phyloP scores from a whole-genome alignment of 2,113 vertebrate species.

The Leuciscus idus region DNA sequence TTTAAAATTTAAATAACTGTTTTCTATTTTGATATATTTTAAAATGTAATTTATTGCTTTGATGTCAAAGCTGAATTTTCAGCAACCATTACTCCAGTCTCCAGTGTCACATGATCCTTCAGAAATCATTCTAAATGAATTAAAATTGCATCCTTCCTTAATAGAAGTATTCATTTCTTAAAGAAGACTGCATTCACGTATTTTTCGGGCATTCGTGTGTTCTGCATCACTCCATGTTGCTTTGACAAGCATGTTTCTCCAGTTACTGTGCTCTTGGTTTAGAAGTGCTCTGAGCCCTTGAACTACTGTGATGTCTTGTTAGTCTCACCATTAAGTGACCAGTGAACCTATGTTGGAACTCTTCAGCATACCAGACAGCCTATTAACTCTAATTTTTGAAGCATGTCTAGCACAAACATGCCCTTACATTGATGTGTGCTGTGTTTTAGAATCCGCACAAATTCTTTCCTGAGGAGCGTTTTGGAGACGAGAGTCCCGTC shows the following conservation, averaged over 20 bases:
- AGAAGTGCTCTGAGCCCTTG: background rate
- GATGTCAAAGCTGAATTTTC: no score
- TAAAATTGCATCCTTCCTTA: no score
- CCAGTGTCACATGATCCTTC: no score
- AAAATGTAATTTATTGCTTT: no score
- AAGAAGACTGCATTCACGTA: background rate
- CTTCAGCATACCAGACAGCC: background rate
- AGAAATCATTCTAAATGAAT: no score
- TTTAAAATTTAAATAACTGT: background rate
- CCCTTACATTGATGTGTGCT: slow-evolving; percentile 9
- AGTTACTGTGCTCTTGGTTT: background rate
- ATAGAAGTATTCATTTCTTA: no score
- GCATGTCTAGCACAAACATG: background rate
- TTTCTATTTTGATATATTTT: no score
- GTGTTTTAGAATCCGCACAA: slow-evolving; percentile 92
- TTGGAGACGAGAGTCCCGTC: slow-evolving; percentile 96
- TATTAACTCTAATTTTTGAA: background rate
- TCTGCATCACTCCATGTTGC: background rate
- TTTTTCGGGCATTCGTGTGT: background rate
- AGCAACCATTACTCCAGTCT: no score
- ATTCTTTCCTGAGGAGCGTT: slow-evolving; percentile 97
- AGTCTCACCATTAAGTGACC: background rate
- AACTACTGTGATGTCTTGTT: slow-evolving; percentile 3
- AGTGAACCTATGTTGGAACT: background rate
- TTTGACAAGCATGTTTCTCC: background rate